Evolutionary conservation across 2,113 vertebrate genomes (phyloP).

Genomic region (Charadrius vociferus): DNA sequence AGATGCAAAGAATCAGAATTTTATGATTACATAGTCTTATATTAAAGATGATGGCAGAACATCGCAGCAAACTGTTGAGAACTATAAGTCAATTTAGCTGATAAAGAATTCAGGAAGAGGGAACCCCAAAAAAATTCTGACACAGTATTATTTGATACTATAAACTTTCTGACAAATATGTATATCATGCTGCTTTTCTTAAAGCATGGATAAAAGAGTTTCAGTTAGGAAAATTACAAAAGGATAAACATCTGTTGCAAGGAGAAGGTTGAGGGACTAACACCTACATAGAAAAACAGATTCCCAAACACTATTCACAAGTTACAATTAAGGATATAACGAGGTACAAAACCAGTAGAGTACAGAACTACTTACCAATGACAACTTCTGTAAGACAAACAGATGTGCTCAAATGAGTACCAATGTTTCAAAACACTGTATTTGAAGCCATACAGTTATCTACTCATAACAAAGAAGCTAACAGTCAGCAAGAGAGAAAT

Average conservation of each 20-base stretch:
- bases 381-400: not conserved
- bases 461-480: not conserved
- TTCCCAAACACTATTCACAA: not conserved
- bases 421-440: not conserved
- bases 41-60: not conserved
- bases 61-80: not conserved
- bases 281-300: fast-evolving
- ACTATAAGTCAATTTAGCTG: not conserved
- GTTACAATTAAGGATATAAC: fast-evolving
- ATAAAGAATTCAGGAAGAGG: not conserved
- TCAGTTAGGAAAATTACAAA: not conserved
- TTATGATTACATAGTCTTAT: not conserved
- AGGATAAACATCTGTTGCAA: not conserved
- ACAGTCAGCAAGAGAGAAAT: not conserved
- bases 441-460: not conserved
- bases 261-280: not conserved
- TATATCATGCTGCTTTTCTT: fast-evolving
- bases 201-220: fast-evolving
- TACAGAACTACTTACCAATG: not conserved
- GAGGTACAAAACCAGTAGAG: not conserved
- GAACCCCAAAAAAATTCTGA: not conserved
- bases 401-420: not conserved
- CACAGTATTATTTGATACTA: not conserved
- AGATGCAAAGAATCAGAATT: not conserved
- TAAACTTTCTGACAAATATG: not conserved